A percentile compares a stretch with the other conserved stretches of the same genome.
phyloP scores from a whole-genome alignment of 1,140 invertebrate genomes.

The Laupala kohalensis region DNA sequence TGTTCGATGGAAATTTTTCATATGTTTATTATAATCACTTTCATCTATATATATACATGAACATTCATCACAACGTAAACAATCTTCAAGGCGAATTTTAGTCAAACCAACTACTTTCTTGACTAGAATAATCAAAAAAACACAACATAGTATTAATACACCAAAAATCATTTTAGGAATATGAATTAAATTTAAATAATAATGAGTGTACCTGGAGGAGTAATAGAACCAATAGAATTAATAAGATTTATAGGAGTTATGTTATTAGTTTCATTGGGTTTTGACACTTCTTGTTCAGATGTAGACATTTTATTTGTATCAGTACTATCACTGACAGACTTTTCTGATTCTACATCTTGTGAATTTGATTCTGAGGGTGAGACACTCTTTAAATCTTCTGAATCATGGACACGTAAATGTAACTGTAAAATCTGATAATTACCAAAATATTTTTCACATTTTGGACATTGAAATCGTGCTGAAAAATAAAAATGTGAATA shows the following conservation, averaged over 20 bases:
- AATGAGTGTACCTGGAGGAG: no score
- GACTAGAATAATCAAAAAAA: no score
- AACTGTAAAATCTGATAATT: slow-evolving; percentile 5
- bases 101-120: slow-evolving; percentile 22
- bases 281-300: not conserved
- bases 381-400: not conserved
- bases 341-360: not conserved
- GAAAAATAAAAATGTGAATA: not conserved
- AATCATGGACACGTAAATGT: slow-evolving; percentile 8
- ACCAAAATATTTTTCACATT: slow-evolving; percentile 10
- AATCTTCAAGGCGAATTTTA: slow-evolving; percentile 24
- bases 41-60: slow-evolving; percentile 26
- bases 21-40: slow-evolving; percentile 25
- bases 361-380: not conserved
- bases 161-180: no score
- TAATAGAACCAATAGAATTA: not conserved
- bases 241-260: not conserved
- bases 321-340: not conserved
- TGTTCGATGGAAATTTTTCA: slow-evolving; percentile 23
- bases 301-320: not conserved
- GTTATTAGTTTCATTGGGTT: not conserved
- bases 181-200: no score
- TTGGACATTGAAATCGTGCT: slow-evolving; percentile 5
- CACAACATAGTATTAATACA: no score
- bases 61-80: slow-evolving; percentile 25